Evolutionary conservation across 2,113 vertebrate genomes (phyloP), one percentile per base, ranked within the genome.

Genomic region (Piliocolobus tephrosceles): DNA sequence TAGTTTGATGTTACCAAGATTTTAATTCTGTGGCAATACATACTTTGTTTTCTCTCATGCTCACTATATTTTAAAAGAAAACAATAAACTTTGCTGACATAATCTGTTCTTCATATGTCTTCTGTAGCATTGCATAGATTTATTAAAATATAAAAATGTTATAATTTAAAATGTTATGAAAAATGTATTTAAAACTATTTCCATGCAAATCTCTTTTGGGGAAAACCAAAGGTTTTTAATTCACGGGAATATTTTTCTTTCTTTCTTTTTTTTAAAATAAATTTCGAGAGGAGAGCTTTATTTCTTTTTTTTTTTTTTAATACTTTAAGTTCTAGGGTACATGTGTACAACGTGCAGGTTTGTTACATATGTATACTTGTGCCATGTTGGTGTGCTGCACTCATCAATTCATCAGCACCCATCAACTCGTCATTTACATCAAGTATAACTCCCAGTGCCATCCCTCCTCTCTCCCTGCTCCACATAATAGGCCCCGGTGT

Each of bases 61-160:
- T 78, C 30, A 64, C 16, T 79, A 66, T 88, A 20, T 58, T 91
- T 88, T 91, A 76, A 92, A 93, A 88, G 79, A 89, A 96, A 95
- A 93, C 20, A 25, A 88, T 12, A 64, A 61, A 47, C 2, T 35
- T 76, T 68, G 38, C 3, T 94, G 73, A 78, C n/a, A 61, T 75
- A 68, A 85, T 40, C 25, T 85, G 6, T 57, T 64, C 16, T 79
- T 89, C 27, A 32, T 80, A 47, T 57, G 27, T 80, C n/a, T 80
- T 85, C 38, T 81, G 0, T 80, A 75, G 40, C 20, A 88, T 47
- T 25, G 72, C 52, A 70, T 75, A 86, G 8, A 80, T 45, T 88
- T 88, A 84, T 50, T 73, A 25, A 92, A 93, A 55, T 14, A 43
- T 87, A 52, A 73, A 70, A 92, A 70, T 90, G 13, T 72, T 92